These are phyloP conservation scores for Limnodromus scolopaceus DNA, from an alignment of 2,797 vertebrate species.

Conservation along the genomic window DNA sequence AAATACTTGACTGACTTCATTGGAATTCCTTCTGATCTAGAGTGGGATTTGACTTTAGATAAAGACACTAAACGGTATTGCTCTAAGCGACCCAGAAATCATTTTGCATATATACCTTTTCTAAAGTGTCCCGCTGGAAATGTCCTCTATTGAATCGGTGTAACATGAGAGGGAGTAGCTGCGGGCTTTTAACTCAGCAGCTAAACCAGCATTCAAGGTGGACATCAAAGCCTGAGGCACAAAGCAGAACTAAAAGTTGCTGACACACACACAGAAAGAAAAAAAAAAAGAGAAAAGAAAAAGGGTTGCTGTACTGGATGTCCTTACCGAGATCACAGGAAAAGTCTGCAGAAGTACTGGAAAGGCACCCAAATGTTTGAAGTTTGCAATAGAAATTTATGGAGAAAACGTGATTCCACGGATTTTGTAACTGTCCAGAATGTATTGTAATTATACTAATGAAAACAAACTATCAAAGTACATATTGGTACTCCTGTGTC, in stretches of 20 bases:
- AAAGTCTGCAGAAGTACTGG: background rate
- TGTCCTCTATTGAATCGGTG: background rate
- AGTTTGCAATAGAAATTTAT: conserved; percentile 8
- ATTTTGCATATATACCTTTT: conserved; percentile 1
- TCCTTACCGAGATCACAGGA: background rate
- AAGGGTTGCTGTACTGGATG: background rate
- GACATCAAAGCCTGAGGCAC: background rate
- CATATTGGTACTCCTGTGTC: conserved; percentile 9
- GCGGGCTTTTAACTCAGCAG: background rate
- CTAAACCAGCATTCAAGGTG: background rate
- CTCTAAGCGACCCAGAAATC: background rate
- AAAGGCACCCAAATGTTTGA: background rate
- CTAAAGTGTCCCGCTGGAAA: background rate
- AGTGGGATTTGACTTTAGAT: background rate
- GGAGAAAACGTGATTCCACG: background rate
- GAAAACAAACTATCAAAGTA: conserved; percentile 39
- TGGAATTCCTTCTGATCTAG: background rate
- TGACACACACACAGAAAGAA: background rate
- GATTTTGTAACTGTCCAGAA: conserved; percentile 60
- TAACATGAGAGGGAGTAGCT: background rate
- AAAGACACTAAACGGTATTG: background rate
- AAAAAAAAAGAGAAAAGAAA: background rate
- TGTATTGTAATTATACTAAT: conserved; percentile 50
- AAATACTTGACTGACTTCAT: background rate
- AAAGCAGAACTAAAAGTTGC: background rate